A percentile compares a stretch with the other conserved stretches of the same genome.
These are phyloP conservation scores for Ctenomys sociabilis DNA, from an alignment of 2,113 vertebrate genomes.

Conservation along the genomic window DNA sequence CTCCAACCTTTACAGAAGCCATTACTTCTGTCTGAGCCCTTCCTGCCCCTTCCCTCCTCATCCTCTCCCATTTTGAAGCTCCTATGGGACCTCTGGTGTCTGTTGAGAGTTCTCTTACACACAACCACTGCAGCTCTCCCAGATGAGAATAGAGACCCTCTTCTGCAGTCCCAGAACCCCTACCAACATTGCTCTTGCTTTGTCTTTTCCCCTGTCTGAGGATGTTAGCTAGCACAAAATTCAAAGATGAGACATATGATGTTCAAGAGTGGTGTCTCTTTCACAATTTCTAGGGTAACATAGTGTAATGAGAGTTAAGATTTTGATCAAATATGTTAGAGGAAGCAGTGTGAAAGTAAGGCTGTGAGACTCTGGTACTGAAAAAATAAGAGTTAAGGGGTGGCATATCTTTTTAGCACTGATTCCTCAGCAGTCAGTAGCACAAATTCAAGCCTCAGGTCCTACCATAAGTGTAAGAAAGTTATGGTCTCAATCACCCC, in stretches of 20 bases:
- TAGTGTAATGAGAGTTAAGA: background rate
- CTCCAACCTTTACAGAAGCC: constrained; percentile 22
- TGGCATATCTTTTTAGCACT: background rate
- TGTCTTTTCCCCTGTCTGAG: background rate
- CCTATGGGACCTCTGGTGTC: background rate
- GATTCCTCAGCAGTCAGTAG: background rate
- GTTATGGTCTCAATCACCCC: background rate
- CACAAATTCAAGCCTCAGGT: background rate
- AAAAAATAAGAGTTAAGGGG: background rate
- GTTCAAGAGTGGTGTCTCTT: background rate
- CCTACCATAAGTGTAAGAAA: background rate
- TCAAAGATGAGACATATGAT: background rate
- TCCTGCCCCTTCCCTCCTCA: background rate
- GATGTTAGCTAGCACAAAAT: background rate
- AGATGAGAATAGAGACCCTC: background rate
- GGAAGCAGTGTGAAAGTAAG: background rate
- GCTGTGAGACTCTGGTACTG: background rate
- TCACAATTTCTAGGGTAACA: background rate
- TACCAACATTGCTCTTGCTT: background rate
- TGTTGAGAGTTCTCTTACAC: background rate
- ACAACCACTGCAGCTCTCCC: background rate
- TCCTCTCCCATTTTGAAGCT: background rate
- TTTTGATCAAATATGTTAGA: constrained; percentile 47
- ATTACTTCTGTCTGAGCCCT: background rate
- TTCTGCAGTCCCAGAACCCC: background rate